Conservation (phyloP, 1,140 invertebrate genomes). For the Piezodorus guildinii region DNA sequence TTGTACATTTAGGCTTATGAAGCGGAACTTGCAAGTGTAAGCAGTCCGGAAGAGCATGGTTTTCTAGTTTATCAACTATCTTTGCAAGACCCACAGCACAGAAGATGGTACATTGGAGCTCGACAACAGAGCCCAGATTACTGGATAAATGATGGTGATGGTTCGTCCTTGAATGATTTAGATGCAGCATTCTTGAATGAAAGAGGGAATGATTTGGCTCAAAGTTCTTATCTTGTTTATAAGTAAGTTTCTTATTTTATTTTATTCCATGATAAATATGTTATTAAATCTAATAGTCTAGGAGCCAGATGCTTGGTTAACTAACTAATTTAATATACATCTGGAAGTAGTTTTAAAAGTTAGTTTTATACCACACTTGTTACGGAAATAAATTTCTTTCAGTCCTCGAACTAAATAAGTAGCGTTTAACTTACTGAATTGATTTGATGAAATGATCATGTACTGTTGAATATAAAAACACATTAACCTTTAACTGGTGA, state of each 20-base stretch:
- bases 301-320: no score
- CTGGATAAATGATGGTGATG: conserved; percentile 78
- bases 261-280: neutral
- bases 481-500: no score
- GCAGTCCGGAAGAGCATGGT: conserved; percentile 72
- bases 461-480: no score
- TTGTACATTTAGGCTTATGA: conserved; percentile 42
- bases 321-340: no score
- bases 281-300: conserved; percentile 5
- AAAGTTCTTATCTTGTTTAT: conserved; percentile 47
- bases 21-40: conserved; percentile 67
- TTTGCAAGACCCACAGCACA: conserved; percentile 69
- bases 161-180: conserved; percentile 57
- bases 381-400: no score
- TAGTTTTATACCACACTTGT: no score
- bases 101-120: conserved; percentile 74
- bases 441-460: no score
- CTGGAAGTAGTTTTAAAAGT: no score
- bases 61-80: conserved; percentile 69
- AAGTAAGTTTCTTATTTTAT: conserved; percentile 32
- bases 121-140: conserved; percentile 57
- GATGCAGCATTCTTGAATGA: conserved; percentile 70
- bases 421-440: no score
- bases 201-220: conserved; percentile 33
- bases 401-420: no score